A percentile compares a stretch with the other conserved stretches of the same genome.
Evolutionary conservation across 1,140 invertebrate species (phyloP).

Genomic region (Asbolus verrucosus): DNA sequence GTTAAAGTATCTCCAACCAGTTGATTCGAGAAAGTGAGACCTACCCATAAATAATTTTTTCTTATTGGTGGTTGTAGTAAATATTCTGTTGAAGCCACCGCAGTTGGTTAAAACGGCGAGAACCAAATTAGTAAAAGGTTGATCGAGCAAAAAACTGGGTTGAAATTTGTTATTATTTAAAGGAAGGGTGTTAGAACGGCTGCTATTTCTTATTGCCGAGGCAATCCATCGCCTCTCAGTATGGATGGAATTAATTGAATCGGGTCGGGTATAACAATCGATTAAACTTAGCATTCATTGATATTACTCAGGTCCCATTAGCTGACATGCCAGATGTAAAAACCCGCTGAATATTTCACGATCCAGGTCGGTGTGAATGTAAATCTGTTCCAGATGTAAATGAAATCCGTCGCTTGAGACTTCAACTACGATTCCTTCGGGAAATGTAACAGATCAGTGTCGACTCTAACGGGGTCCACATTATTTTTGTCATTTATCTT

Average conservation of each 20-base stretch:
- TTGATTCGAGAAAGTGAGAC: too few species aligned
- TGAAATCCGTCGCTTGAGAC: conserved; percentile 60
- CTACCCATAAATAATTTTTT: too few species aligned
- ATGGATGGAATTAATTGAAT: conserved; percentile 12
- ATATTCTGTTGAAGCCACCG: too few species aligned
- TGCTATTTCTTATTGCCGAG: conserved; percentile 20
- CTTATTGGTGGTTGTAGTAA: too few species aligned
- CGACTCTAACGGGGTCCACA: conserved; percentile 49
- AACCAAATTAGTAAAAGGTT: background rate
- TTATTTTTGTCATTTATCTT: conserved; percentile 53
- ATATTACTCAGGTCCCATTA: conserved; percentile 55
- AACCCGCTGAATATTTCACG: conserved; percentile 60
- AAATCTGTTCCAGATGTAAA: conserved; percentile 62
- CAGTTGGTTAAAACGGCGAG: background rate
- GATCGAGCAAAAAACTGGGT: background rate
- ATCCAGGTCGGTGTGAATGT: conserved; percentile 58
- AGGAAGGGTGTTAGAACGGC: background rate
- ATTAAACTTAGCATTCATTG: conserved; percentile 56
- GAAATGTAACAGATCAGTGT: conserved; percentile 58
- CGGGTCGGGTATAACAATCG: conserved; percentile 41
- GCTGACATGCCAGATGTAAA: conserved; percentile 56
- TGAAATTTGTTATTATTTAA: conserved; percentile 24
- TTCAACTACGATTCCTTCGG: conserved; percentile 58
- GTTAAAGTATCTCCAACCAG: too few species aligned
- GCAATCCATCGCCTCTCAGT: conserved; percentile 5